Conservation (phyloP, 2,113 vertebrate genomes). For the Parus major region DNA sequence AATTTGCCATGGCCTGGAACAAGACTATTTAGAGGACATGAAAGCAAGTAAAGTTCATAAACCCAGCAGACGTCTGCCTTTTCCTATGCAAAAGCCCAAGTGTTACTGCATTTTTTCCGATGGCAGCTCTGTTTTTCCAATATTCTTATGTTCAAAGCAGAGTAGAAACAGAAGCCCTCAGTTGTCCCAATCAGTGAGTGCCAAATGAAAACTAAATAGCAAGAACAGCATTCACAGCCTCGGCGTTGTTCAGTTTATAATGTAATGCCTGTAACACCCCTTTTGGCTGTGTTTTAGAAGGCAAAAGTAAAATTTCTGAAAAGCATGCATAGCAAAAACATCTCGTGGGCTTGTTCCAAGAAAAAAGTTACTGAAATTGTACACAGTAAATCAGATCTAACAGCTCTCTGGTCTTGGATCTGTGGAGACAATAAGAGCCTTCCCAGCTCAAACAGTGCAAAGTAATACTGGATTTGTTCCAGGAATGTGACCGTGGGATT, state of each 20-base stretch:
- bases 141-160: background rate
- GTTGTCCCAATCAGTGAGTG: background rate
- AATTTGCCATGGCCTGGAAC: background rate
- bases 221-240: background rate
- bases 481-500: accelerated
- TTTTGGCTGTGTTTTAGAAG: background rate
- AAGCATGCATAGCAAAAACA: background rate
- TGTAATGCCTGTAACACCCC: background rate
- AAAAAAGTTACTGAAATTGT: background rate
- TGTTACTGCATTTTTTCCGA: background rate
- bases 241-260: background rate
- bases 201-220: background rate
- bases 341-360: background rate
- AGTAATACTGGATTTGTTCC: background rate
- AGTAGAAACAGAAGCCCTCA: background rate
- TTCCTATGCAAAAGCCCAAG: background rate
- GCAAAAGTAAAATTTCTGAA: background rate
- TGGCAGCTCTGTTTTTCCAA: background rate
- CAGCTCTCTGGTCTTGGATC: background rate
- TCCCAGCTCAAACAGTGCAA: background rate
- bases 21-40: background rate
- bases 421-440: background rate
- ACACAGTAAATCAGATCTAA: background rate
- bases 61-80: background rate
- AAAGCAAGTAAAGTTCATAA: background rate